Evolutionary conservation across 2,113 vertebrate genomes (phyloP), one percentile per base, ranked within the genome.

Genomic region (Percopsis transmontana): DNA sequence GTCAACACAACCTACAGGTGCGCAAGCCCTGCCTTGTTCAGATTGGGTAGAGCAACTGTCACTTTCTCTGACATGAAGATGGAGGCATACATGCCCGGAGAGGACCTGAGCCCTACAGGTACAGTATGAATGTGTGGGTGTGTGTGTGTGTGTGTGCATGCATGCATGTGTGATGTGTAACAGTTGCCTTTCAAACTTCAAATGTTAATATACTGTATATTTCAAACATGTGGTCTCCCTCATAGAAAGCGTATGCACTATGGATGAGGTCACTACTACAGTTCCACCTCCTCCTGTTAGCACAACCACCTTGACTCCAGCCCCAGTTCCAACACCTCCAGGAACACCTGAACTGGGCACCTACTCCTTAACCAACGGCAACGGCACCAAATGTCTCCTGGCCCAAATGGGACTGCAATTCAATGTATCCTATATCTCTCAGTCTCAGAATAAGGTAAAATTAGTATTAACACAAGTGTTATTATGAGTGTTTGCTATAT

Each of bases 371-470:
- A 91, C 77, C 6, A 88, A 81, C 40, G 1, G 3, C 55, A 93
- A 91, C 1, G 92, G 91, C 74, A 94, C 91, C 0, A 33, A 16
- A 0, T 97, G 96, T 79, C 81, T 98, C 14, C 87, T 97, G 85
- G 95, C 94, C 24, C 85, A 44, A 48, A 94, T 97, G 95, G 96
- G 91, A 14, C 82, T 98, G 47, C 96, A 97, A 84, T 89, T 97
- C 69, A 96, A 95, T 33, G 9, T 97, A 74, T 93, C 93, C 62
- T 94, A 94, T 19, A 15, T 82, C 38, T 89, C 89, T 13, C 48
- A 14, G 2, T 62, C 79, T 50, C 24, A 68, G 86, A 84, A 86
- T 85, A 85, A 85, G 92, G 93, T 91, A 77, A 91, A 2, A 1
- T 2, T 5, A 18, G 10, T 1, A 9, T 23, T 14, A 15, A 16